These are phyloP conservation scores for Sminthurides aquaticus DNA, from an alignment of 2,888 invertebrate genomes.

Conservation along the genomic window DNA sequence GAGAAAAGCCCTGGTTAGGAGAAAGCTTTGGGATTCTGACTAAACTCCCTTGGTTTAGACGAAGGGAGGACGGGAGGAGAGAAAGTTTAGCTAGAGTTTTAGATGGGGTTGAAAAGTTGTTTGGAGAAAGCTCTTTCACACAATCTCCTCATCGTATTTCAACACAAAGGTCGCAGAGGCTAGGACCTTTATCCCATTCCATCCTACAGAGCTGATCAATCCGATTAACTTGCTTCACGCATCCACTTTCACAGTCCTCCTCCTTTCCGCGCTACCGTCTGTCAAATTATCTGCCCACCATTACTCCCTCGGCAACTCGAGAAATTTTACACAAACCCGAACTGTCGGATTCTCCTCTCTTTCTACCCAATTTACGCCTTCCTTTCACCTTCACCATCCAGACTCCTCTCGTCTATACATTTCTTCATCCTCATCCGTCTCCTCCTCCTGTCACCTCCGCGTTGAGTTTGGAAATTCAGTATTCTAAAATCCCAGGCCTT, in stretches of 20 bases:
- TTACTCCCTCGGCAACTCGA: not conserved
- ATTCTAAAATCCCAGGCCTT: too few species aligned
- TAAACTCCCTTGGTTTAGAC: too few species aligned
- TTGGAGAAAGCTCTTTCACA: constrained; percentile 12
- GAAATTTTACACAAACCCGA: not conserved
- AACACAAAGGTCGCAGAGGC: constrained; percentile 27
- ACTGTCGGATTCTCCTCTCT: not conserved
- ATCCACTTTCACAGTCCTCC: constrained; percentile 13
- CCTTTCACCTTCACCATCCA: too few species aligned
- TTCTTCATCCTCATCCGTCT: too few species aligned
- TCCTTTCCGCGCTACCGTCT: constrained; percentile 6
- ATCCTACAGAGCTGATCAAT: constrained; percentile 17
- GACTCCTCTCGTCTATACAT: too few species aligned
- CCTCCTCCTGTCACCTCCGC: too few species aligned
- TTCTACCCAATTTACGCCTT: not conserved
- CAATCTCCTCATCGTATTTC: constrained; percentile 27
- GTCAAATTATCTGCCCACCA: not conserved
- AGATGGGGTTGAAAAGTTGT: constrained; percentile 3
- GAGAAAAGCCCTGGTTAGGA: not conserved
- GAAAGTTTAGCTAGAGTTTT: not conserved
- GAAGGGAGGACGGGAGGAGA: not conserved
- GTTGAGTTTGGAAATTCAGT: too few species aligned
- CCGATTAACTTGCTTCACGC: constrained; percentile 17
- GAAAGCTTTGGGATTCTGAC: not conserved
- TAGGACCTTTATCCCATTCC: constrained; percentile 2